These are phyloP conservation scores for Volucella bombylans DNA, from an alignment of 2,888 invertebrate genomes.

Conservation along the genomic window DNA sequence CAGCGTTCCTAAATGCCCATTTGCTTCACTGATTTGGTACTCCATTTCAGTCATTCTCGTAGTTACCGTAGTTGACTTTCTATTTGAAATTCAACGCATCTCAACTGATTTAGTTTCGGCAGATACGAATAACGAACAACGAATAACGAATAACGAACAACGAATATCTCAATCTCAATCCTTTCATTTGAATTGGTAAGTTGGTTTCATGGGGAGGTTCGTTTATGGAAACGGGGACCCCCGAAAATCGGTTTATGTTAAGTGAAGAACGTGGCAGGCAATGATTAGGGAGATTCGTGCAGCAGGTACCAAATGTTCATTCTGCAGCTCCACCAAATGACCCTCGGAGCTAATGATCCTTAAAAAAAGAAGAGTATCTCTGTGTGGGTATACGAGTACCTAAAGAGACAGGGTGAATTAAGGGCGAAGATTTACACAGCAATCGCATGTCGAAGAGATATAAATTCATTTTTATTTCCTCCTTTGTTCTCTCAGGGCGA, in stretches of 20 bases:
- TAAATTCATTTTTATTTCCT: conserved; percentile 45
- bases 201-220: conserved; percentile 48
- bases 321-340: conserved; percentile 34
- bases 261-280: conserved; percentile 46
- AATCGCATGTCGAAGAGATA: conserved; percentile 65
- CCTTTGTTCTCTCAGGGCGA: background rate
- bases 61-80: conserved; percentile 4
- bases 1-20: conserved; percentile 63
- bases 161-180: conserved; percentile 47
- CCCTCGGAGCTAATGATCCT: conserved; percentile 63
- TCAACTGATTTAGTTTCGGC: conserved; percentile 61
- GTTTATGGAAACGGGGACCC: background rate
- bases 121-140: conserved; percentile 23
- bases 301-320: conserved; percentile 51
- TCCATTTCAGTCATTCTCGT: background rate
- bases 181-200: conserved; percentile 71
- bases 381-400: background rate
- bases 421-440: conserved; percentile 62
- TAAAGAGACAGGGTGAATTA: conserved; percentile 38
- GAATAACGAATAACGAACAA: too few relatives aligned
- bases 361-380: conserved; percentile 34
- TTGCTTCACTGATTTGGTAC: conserved; percentile 54
- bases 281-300: conserved; percentile 67
- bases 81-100: conserved; percentile 69
- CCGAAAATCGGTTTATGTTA: conserved; percentile 51